Base-by-base conservation (phyloP, 2,797 vertebrate genomes). In the Rachycentron canadum region DNA sequence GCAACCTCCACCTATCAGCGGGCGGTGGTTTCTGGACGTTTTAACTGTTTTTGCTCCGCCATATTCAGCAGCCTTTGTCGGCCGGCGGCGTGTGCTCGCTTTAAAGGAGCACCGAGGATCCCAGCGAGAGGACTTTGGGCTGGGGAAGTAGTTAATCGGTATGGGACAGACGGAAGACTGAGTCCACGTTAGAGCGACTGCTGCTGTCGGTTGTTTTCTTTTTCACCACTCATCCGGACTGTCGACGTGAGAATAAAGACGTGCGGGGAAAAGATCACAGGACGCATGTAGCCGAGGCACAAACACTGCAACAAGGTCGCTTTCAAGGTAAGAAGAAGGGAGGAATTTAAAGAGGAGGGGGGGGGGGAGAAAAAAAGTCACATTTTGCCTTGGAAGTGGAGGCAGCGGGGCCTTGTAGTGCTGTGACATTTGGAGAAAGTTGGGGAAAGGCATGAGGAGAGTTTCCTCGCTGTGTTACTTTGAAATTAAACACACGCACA, bases 291-390 rank as follows among this genome's bases (percentile, higher is more conserved):
- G 90, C 70, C 90, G 78, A 83, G 86, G 45, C 25, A 74, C 76
- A 67, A n/a, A 77, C 81, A 52, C 82, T 88, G 80, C 63, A n/a
- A n/a, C 74, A 52, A 88, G 86, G 85, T 91, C 84, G 86, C 84
- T 82, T 89, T 75, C 53, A 87, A 95, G 95, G 95, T 95, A 92
- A 94, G 91, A 73, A 76, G 61, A n/a, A n/a, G n/a, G n/a, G n/a
- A n/a, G n/a, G n/a, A n/a, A n/a, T n/a, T n/a, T n/a, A n/a, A n/a
- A n/a, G n/a, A n/a, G n/a, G n/a, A 3, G 16, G 19, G 36, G 19
- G 8, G 16, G 2, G 5, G 21, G 12, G 30, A 19, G n/a, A 45
- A 21, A 17, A 66, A 79, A 81, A 85, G 74, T 76, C 61, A 23
- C 63, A 62, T 77, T 79, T 78, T 30, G 76, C 57, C 21, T n/a